phyloP scores from a whole-genome alignment of 2,797 vertebrate genomes.

The Vespertilio murinus region DNA sequence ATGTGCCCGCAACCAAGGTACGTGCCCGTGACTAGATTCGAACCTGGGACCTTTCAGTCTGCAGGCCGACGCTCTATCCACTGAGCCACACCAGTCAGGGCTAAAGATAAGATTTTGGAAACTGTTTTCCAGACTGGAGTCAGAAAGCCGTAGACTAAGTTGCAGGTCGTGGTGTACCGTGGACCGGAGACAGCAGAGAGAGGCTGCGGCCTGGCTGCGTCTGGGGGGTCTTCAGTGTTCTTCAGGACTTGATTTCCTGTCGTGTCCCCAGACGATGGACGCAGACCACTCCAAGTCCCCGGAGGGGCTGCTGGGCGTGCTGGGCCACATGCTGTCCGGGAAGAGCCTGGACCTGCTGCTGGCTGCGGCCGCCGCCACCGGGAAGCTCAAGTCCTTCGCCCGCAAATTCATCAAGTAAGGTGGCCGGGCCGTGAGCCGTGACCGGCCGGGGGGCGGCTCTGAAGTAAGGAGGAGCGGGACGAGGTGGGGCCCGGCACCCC shows the following conservation, averaged over 20 bases:
- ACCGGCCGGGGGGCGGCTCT: fast-evolving
- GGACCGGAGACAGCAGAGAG: not conserved
- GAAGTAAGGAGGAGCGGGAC: not conserved
- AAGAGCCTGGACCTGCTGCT: slow-evolving; percentile 96
- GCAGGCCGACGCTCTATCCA: too few relatives aligned
- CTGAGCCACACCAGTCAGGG: too few relatives aligned
- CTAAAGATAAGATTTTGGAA: not conserved
- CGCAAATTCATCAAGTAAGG: slow-evolving; percentile 97
- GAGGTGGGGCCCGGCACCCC: not conserved
- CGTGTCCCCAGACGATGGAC: slow-evolving; percentile 92
- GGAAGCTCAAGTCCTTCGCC: slow-evolving; percentile 97
- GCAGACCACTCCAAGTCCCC: slow-evolving; percentile 98
- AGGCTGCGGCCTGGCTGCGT: not conserved
- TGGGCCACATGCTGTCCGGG: slow-evolving; percentile 98
- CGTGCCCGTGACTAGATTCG: too few relatives aligned
- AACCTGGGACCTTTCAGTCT: too few relatives aligned
- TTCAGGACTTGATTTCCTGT: slow-evolving; percentile 38
- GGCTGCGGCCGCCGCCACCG: slow-evolving; percentile 95
- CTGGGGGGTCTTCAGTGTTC: not conserved
- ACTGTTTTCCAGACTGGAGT: not conserved
- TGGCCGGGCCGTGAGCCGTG: not conserved
- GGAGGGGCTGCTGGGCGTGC: slow-evolving; percentile 94
- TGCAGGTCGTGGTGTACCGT: not conserved
- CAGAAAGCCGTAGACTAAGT: not conserved
- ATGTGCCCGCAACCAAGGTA: too few relatives aligned